Evolutionary conservation across 2,888 invertebrate species (phyloP), one percentile per base, ranked within the genome.

Genomic region (Syrphus vitripennis): DNA sequence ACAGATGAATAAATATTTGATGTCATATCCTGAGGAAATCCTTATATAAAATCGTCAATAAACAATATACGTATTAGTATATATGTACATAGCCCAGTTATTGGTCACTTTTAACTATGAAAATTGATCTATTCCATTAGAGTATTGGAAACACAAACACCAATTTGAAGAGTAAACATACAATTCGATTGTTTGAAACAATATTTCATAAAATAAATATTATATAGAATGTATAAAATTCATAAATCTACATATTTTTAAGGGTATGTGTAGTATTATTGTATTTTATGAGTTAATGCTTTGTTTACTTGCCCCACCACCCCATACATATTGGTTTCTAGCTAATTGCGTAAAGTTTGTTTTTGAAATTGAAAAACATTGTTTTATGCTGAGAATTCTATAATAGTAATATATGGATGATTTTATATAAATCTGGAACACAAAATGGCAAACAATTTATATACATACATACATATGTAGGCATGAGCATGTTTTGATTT

Each of bases 111-210:
- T 55, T 37, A 40, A 57, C 37, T 34, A 59, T 55, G 19, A 57
- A 42, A 77, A 71, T 71, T 77, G 71, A 82, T 77, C 72, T 67
- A 82, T 78, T 67, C 57, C 71, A 77, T 77, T 65, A 71, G 59
- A 71, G 63, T 77, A 65, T 53, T 42, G 14, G 26, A 19, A 71
- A 59, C 19, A 77, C 71, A 72, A 67, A 72, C n/a, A 72, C 57
- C 65, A 72, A 77, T 77, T 71, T 72, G 34, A 26, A 77, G 42
- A 42, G 50, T 82, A 77, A 77, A 77, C 72, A 77, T 37, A 14
- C 21, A 7, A 21, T 21, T 34, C 24, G 14, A 45, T 29, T 57
- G 40, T 42, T 48, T 10, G 16, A 10, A 70, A 40, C 10, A 4
- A 31, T 55, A 53, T 26, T 55, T 2, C 1, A 55, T 29, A 24